phyloP scores from a whole-genome alignment of 92 coral and sea anemone genomes.

The Porites cylindrica region DNA sequence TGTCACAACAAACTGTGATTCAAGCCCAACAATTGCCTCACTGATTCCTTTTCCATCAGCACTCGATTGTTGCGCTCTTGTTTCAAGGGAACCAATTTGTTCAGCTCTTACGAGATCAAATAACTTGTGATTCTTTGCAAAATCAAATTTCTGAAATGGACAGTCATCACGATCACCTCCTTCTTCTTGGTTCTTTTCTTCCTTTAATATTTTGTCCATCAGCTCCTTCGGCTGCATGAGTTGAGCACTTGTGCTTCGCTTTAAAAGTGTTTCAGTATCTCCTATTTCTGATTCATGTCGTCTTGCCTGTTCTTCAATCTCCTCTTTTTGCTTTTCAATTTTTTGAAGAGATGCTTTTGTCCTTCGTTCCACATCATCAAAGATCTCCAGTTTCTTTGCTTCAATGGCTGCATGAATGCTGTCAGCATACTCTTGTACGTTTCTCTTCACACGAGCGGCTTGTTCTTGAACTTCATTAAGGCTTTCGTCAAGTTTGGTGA shows the following conservation, averaged over 20 bases:
- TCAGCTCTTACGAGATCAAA: not conserved
- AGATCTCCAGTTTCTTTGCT: not conserved
- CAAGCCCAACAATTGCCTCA: not conserved
- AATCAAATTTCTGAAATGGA: too few relatives aligned
- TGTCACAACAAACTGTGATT: not conserved
- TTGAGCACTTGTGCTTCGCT: slow-evolving; percentile 1
- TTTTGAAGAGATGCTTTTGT: not conserved
- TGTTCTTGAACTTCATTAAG: not conserved
- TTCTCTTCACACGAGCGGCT: not conserved
- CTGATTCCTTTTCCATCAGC: not conserved
- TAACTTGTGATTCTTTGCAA: not conserved
- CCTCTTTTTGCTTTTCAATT: not conserved
- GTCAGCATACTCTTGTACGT: not conserved
- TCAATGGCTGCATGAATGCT: not conserved
- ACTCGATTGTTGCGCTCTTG: not conserved
- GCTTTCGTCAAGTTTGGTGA: not conserved
- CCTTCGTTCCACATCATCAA: not conserved
- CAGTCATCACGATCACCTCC: too few relatives aligned
- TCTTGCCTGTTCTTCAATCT: too few relatives aligned
- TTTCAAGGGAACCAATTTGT: not conserved
- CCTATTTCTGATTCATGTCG: not conserved
- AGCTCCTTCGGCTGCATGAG: not conserved
- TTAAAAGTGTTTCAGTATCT: not conserved
- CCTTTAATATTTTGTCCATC: not conserved
- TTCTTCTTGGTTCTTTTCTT: not conserved